phyloP scores from a whole-genome alignment of 2,113 vertebrate genomes.

The Aegithalos caudatus region DNA sequence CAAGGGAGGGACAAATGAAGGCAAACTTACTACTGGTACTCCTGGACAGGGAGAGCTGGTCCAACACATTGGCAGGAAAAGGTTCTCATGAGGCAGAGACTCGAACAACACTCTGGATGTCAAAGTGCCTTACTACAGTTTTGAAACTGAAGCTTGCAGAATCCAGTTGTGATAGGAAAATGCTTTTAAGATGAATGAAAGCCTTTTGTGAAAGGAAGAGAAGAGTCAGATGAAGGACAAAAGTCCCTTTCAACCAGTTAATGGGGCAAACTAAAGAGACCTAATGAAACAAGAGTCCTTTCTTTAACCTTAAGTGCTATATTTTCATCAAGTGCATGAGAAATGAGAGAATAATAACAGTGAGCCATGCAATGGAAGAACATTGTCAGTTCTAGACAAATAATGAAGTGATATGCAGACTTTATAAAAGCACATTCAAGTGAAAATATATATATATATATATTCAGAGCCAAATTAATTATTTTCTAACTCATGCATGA shows the following conservation, averaged over 20 bases:
- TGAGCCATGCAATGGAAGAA: neutral
- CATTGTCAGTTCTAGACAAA: neutral
- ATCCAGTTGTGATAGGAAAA: neutral
- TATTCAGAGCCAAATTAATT: neutral
- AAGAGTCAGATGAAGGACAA: neutral
- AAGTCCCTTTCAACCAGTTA: neutral
- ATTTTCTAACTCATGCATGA: neutral
- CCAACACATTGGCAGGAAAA: neutral
- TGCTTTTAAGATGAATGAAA: neutral
- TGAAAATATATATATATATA: neutral
- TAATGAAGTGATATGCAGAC: neutral
- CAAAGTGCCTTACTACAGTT: neutral
- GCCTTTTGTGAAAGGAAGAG: neutral
- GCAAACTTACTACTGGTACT: neutral
- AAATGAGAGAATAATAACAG: neutral
- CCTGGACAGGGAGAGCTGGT: neutral
- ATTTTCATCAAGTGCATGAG: neutral
- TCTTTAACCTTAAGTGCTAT: neutral
- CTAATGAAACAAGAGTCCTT: neutral
- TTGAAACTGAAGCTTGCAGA: neutral
- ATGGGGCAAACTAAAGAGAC: neutral
- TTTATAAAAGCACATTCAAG: neutral
- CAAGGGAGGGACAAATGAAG: neutral
- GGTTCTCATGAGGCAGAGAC: neutral
- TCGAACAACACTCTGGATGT: neutral